These are phyloP conservation scores for Spodoptera litura DNA, from an alignment of 1,140 invertebrate species.

Conservation along the genomic window DNA sequence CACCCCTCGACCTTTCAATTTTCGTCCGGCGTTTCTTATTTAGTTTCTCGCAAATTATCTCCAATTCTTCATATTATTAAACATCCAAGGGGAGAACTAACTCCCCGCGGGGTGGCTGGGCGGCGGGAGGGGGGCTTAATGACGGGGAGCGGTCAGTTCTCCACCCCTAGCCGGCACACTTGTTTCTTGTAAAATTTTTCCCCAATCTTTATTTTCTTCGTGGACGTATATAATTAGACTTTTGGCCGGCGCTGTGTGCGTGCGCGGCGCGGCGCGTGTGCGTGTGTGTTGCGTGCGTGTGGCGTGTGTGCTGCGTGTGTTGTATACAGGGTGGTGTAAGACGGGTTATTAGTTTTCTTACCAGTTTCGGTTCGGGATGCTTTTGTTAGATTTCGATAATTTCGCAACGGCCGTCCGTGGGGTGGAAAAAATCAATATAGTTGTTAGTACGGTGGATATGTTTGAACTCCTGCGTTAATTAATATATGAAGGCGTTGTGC, in stretches of 20 bases:
- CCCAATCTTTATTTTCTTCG: conserved; percentile 85
- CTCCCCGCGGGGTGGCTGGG: conserved; percentile 18
- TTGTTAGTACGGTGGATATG: conserved; percentile 42
- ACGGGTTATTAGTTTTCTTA: conserved; percentile 85
- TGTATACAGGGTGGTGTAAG: conserved; percentile 66
- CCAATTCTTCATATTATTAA: conserved; percentile 86
- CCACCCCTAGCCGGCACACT: conserved; percentile 73
- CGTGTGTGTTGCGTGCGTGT: conserved; percentile 51
- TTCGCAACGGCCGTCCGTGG: conserved; percentile 71
- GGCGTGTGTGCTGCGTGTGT: not conserved
- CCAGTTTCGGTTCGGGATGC: conserved; percentile 77
- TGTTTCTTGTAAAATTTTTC: conserved; percentile 85
- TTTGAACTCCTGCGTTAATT: conserved; percentile 40
- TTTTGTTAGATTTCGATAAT: conserved; percentile 85
- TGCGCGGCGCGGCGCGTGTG: conserved; percentile 35
- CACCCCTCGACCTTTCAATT: conserved; percentile 80
- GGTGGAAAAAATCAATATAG: conserved; percentile 73
- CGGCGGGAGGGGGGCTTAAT: conserved; percentile 70
- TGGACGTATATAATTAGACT: conserved; percentile 84
- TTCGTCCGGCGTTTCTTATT: conserved; percentile 85
- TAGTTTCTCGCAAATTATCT: conserved; percentile 86
- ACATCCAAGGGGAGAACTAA: conserved; percentile 80
- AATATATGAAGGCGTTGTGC: conserved; percentile 45
- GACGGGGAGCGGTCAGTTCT: conserved; percentile 81
- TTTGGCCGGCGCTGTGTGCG: conserved; percentile 57